These are phyloP conservation scores for Tortricodes alternella DNA, from an alignment of 2,888 invertebrate genomes.

Conservation along the genomic window DNA sequence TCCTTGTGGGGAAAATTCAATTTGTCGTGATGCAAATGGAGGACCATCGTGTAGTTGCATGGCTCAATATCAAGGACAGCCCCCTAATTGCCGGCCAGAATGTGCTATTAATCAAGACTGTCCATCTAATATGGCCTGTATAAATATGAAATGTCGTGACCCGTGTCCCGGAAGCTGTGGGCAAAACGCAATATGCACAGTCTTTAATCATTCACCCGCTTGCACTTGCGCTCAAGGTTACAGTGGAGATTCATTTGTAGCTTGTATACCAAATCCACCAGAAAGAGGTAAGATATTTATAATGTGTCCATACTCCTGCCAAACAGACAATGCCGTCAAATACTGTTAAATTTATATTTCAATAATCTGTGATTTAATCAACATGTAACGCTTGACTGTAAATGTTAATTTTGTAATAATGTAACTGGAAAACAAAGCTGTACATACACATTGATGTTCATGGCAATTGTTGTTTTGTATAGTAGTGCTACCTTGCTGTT, in stretches of 20 bases:
- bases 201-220: conserved; percentile 87
- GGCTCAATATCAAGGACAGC: conserved; percentile 85
- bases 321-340: no score
- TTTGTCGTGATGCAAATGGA: conserved; percentile 84
- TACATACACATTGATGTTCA: no score
- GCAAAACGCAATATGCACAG: conserved; percentile 83
- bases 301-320: background rate
- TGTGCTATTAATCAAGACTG: conserved; percentile 89
- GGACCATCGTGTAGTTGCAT: conserved; percentile 86
- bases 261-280: conserved; percentile 81
- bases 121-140: conserved; percentile 86
- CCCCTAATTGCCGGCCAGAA: conserved; percentile 88
- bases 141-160: conserved; percentile 88
- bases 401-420: no score
- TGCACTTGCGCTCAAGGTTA: conserved; percentile 87
- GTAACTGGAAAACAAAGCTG: no score
- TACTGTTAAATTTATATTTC: no score
- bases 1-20: conserved; percentile 86
- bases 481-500: no score
- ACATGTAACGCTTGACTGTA: no score
- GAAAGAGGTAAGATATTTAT: conserved; percentile 52
- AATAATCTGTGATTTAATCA: no score
- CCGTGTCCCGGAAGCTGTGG: conserved; percentile 90
- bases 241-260: conserved; percentile 90
- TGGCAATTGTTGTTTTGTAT: no score